phyloP scores from a whole-genome alignment of 2,888 invertebrate species.

The Anarsia innoxiella region DNA sequence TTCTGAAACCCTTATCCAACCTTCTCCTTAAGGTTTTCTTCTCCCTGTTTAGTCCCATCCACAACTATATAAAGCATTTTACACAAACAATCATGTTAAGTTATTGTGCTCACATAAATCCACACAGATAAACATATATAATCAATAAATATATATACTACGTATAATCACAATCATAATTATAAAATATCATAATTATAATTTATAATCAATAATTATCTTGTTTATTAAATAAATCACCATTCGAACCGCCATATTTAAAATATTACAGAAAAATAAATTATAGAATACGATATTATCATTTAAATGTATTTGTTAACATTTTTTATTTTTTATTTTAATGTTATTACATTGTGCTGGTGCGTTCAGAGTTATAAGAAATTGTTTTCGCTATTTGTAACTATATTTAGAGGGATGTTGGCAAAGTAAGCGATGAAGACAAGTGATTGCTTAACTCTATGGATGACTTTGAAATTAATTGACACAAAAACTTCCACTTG shows the following conservation, averaged over 20 bases:
- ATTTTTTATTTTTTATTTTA: slow-evolving; percentile 32
- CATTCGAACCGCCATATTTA: slow-evolving; percentile 40
- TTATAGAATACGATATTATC: slow-evolving; percentile 34
- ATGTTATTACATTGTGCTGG: slow-evolving; percentile 63
- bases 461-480: slow-evolving; percentile 74
- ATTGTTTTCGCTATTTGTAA: slow-evolving; percentile 38
- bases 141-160: too few relatives aligned
- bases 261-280: slow-evolving; percentile 43
- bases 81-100: slow-evolving; percentile 42
- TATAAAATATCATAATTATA: too few relatives aligned
- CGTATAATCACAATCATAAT: too few relatives aligned
- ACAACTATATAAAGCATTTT: slow-evolving; percentile 51
- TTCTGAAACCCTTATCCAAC: too few relatives aligned
- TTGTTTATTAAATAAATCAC: slow-evolving; percentile 40
- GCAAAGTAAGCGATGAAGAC: slow-evolving; percentile 59
- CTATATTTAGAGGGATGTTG: slow-evolving; percentile 47
- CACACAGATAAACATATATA: slow-evolving; percentile 47
- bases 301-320: slow-evolving; percentile 28
- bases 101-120: slow-evolving; percentile 64
- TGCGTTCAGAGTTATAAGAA: slow-evolving; percentile 43
- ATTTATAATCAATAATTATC: slow-evolving; percentile 45
- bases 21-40: too few relatives aligned
- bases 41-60: slow-evolving; percentile 65
- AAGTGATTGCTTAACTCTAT: slow-evolving; percentile 55
- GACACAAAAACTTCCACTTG: slow-evolving; percentile 53